Evolutionary conservation across 2,797 vertebrate genomes (phyloP).

Genomic region (Orestias chungarensis): DNA sequence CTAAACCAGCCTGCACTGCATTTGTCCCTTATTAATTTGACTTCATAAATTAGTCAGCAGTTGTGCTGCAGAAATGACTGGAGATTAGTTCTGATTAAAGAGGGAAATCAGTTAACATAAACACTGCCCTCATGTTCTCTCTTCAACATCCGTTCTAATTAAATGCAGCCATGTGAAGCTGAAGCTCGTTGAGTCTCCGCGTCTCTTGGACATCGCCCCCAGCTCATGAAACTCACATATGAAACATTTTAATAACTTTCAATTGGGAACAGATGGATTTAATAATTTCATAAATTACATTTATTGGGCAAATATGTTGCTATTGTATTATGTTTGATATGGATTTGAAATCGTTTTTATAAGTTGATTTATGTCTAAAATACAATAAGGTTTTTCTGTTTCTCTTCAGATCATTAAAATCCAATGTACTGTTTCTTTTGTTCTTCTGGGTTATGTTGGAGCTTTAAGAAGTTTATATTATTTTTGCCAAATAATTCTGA

Average conservation of each 20-base stretch:
- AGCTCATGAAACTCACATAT: slow-evolving; percentile 68
- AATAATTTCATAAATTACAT: slow-evolving; percentile 74
- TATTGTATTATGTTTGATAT: not conserved
- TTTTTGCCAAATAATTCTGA: not conserved
- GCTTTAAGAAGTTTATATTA: not conserved
- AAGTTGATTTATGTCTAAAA: no score
- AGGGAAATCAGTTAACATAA: slow-evolving; percentile 92
- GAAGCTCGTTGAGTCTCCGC: slow-evolving; percentile 79
- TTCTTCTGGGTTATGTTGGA: not conserved
- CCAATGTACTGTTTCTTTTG: no score
- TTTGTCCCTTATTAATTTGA: slow-evolving; percentile 73
- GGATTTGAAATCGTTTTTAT: slow-evolving; percentile 18
- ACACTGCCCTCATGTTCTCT: slow-evolving; percentile 84
- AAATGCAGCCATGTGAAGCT: slow-evolving; percentile 95
- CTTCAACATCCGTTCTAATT: slow-evolving; percentile 92
- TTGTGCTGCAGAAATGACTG: slow-evolving; percentile 75
- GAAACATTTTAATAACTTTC: slow-evolving; percentile 76
- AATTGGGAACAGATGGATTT: slow-evolving; percentile 77
- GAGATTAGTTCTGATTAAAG: slow-evolving; percentile 89
- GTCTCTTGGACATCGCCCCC: slow-evolving; percentile 70
- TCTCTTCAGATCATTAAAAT: no score
- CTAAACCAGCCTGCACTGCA: slow-evolving; percentile 49
- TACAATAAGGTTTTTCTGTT: no score
- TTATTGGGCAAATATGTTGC: slow-evolving; percentile 56
- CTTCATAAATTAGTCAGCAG: slow-evolving; percentile 66